A percentile compares a stretch with the other conserved stretches of the same genome.
Evolutionary conservation across 2,797 vertebrate genomes (phyloP).

Genomic region (Hybognathus amarus): DNA sequence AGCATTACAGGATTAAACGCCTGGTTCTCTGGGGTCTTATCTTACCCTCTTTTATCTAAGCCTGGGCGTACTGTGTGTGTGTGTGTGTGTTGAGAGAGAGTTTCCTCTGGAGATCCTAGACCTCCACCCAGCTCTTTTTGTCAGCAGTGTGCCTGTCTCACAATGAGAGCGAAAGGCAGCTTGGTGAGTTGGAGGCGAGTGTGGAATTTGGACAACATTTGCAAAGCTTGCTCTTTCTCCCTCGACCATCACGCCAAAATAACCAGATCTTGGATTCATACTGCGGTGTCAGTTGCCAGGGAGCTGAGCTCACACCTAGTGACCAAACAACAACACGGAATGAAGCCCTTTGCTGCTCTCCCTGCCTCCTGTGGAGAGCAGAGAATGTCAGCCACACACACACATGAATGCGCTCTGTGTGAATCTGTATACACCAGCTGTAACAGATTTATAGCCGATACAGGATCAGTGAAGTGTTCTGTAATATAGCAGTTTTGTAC

Average conservation of each 20-base stretch:
- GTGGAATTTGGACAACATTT: slow-evolving; percentile 61
- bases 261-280: slow-evolving; percentile 53
- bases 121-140: slow-evolving; percentile 55
- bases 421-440: slow-evolving; percentile 44
- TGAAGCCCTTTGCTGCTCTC: slow-evolving; percentile 38
- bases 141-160: slow-evolving; percentile 35
- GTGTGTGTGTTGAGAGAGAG: slow-evolving; percentile 18
- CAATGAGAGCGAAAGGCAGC: slow-evolving; percentile 53
- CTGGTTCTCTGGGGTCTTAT: slow-evolving; percentile 30
- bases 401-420: slow-evolving; percentile 15
- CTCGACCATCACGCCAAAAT: slow-evolving; percentile 56
- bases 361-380: slow-evolving; percentile 19
- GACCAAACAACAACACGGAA: slow-evolving; percentile 61
- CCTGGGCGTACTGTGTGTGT: slow-evolving; percentile 20
- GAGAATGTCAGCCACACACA: slow-evolving; percentile 41
- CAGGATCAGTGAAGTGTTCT: neutral
- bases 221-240: slow-evolving; percentile 27
- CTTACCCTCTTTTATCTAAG: slow-evolving; percentile 28
- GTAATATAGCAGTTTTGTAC: slow-evolving; percentile 5
- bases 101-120: slow-evolving; percentile 53
- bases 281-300: slow-evolving; percentile 54
- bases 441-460: slow-evolving; percentile 33
- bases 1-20: slow-evolving; percentile 26
- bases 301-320: slow-evolving; percentile 62
- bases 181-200: slow-evolving; percentile 35